Conservation (phyloP, 2,888 invertebrate genomes). For the Diarsia mendica region DNA sequence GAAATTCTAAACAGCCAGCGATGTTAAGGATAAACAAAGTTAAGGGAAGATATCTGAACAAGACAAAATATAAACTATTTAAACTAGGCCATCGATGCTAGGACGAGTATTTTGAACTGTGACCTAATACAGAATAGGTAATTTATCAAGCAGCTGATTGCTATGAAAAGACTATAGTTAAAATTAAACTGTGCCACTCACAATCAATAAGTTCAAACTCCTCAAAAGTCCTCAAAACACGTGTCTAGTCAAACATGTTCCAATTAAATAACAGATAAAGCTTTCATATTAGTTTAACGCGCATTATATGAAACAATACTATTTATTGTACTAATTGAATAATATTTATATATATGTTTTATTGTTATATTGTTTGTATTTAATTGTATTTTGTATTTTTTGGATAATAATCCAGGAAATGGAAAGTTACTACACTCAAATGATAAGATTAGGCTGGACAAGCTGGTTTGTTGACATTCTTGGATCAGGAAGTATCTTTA, state of each 20-base stretch:
- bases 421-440: constrained; percentile 63
- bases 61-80: no score
- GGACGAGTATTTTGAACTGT: not conserved
- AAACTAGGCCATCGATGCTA: no score
- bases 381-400: no score
- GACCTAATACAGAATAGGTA: not conserved
- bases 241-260: constrained; percentile 6
- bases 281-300: constrained; percentile 33
- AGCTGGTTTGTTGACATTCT: constrained; percentile 40
- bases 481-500: constrained; percentile 30
- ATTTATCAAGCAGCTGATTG: not conserved
- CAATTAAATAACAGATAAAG: constrained; percentile 41
- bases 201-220: constrained; percentile 13
- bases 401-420: constrained; percentile 63
- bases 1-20: no score
- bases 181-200: not conserved
- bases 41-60: no score
- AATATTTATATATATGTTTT: no score
- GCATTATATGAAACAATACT: constrained; percentile 48
- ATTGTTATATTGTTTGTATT: no score
- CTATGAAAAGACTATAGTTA: not conserved
- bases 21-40: no score
- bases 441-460: constrained; percentile 54
- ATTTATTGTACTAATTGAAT: no score
- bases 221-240: constrained; percentile 8